Conservation (phyloP, 53 echinoderm and acorn worm genomes). For the Henricia sp. region DNA sequence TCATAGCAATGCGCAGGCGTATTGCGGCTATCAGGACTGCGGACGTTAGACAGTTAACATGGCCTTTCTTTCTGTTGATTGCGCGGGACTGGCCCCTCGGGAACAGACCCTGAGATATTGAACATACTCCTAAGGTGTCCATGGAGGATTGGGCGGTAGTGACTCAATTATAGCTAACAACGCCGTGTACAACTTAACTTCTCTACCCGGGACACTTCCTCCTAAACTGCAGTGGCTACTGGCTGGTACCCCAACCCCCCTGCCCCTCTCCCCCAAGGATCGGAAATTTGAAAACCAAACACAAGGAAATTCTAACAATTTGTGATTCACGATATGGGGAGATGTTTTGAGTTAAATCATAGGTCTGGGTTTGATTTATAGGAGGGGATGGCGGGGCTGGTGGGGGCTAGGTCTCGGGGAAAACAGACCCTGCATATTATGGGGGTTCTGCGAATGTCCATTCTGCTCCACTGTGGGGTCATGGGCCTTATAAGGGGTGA, state of each 20-base stretch:
- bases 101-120: constrained; percentile 9
- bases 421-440: too few species aligned
- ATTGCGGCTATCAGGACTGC: constrained; percentile 16
- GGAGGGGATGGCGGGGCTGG: too few species aligned
- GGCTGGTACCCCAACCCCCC: background rate
- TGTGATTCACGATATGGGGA: constrained; percentile 45
- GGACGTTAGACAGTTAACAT: background rate
- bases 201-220: constrained; percentile 30
- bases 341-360: constrained; percentile 49
- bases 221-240: background rate
- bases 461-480: too few species aligned
- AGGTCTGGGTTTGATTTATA: background rate
- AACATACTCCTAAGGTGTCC: constrained; percentile 22
- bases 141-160: constrained; percentile 23
- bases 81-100: background rate
- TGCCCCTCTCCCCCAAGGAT: background rate
- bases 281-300: constrained; percentile 62
- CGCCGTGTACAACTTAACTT: constrained; percentile 19
- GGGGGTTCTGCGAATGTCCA: too few species aligned
- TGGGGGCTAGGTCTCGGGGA: too few species aligned
- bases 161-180: constrained; percentile 51
- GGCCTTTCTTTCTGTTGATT: background rate
- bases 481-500: too few species aligned
- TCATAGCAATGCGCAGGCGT: background rate
- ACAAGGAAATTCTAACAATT: constrained; percentile 54